These are phyloP conservation scores for Drosophila pegasa DNA, from an alignment of 2,888 invertebrate genomes.

Conservation along the genomic window DNA sequence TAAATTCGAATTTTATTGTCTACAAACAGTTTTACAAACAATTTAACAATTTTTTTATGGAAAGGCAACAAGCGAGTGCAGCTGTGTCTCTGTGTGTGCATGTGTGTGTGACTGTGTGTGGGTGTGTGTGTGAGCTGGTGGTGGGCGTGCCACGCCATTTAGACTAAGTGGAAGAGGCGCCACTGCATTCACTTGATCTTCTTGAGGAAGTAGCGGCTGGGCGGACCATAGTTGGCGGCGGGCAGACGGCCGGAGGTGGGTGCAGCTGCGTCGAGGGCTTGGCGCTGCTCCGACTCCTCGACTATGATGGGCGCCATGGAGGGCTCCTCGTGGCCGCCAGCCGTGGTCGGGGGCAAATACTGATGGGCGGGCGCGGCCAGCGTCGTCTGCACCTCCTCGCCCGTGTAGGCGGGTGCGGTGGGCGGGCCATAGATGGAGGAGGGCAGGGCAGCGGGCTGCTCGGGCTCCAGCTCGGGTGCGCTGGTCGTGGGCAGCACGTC, in stretches of 20 bases:
- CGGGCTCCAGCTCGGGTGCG: slow-evolving; percentile 59
- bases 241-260: slow-evolving; percentile 59
- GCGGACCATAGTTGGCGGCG: slow-evolving; percentile 87
- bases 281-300: slow-evolving; percentile 69
- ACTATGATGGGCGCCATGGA: slow-evolving; percentile 75
- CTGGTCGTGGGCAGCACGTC: slow-evolving; percentile 66
- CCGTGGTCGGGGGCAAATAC: slow-evolving; percentile 74
- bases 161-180: slow-evolving; percentile 55
- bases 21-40: slow-evolving; percentile 68
- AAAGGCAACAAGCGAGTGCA: slow-evolving; percentile 40
- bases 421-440: slow-evolving; percentile 66
- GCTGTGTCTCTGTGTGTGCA: slow-evolving; percentile 15
- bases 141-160: slow-evolving; percentile 57
- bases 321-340: slow-evolving; percentile 61
- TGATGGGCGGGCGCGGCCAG: slow-evolving; percentile 68
- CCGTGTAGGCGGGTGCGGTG: slow-evolving; percentile 61
- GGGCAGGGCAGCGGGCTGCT: slow-evolving; percentile 57
- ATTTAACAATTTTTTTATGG: slow-evolving; percentile 62
- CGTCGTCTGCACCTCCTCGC: slow-evolving; percentile 67
- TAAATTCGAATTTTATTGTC: slow-evolving; percentile 72
- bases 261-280: slow-evolving; percentile 41
- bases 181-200: slow-evolving; percentile 57
- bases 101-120: slow-evolving; percentile 18
- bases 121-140: slow-evolving; percentile 29
- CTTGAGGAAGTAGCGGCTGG: slow-evolving; percentile 86